phyloP scores from a whole-genome alignment of 1,140 invertebrate genomes.

The Psilanteris sp. region DNA sequence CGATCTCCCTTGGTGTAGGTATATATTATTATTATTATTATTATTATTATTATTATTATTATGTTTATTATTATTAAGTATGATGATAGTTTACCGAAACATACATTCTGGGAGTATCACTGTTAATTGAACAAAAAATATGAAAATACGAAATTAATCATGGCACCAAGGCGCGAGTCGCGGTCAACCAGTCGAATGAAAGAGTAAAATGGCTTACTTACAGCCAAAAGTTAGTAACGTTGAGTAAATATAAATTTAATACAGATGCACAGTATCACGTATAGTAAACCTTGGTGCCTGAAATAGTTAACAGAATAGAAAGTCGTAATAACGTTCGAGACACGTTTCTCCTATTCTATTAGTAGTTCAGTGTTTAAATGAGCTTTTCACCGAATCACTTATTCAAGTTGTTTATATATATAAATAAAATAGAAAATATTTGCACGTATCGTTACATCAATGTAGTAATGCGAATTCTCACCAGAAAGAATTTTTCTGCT shows the following conservation, averaged over 20 bases:
- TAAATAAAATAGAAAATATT: slow-evolving; percentile 8
- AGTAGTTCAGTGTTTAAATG: slow-evolving; percentile 5
- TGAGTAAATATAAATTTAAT: slow-evolving; percentile 5
- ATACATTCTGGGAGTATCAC: slow-evolving; percentile 75
- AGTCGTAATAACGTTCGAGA: slow-evolving; percentile 24
- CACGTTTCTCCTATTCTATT: slow-evolving; percentile 35
- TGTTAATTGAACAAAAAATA: slow-evolving; percentile 55
- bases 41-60: slow-evolving; percentile 71
- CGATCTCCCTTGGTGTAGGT: slow-evolving; percentile 75
- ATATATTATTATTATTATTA: slow-evolving; percentile 72
- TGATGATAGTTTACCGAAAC: slow-evolving; percentile 62
- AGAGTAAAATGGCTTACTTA: no score
- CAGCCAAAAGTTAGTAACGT: background rate
- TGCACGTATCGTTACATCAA: slow-evolving; percentile 2
- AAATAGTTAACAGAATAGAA: slow-evolving; percentile 38
- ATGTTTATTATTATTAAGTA: no score
- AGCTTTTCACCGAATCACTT: slow-evolving; percentile 19
- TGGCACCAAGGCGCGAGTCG: slow-evolving; percentile 64
- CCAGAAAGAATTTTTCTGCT: no score
- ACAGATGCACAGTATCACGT: background rate
- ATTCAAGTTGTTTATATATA: slow-evolving; percentile 8
- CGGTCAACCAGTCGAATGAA: slow-evolving; percentile 15
- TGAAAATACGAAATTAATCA: slow-evolving; percentile 28
- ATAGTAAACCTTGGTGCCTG: slow-evolving; percentile 67
- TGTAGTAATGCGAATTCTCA: no score